phyloP scores from a whole-genome alignment of 2,113 vertebrate genomes.

The Vicugna pacos region DNA sequence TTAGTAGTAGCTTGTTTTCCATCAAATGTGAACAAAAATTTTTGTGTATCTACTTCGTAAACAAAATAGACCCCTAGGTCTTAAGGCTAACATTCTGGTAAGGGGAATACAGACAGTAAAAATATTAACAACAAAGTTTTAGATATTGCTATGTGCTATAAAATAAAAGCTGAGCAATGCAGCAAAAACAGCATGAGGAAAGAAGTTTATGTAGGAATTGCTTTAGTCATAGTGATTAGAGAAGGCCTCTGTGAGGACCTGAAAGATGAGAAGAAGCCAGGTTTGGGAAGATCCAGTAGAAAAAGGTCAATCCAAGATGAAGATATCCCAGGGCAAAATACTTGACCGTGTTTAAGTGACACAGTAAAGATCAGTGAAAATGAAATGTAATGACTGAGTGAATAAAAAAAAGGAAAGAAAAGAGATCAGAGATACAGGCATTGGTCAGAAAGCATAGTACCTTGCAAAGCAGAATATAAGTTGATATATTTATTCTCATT shows the following conservation, averaged over 20 bases:
- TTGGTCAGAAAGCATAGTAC: not conserved
- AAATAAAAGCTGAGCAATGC: not conserved
- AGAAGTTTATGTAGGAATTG: not conserved
- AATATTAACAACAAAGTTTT: not conserved
- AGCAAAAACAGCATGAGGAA: not conserved
- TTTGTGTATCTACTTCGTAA: not conserved
- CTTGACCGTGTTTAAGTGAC: not conserved
- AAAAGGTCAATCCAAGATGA: not conserved
- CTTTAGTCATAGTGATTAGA: not conserved
- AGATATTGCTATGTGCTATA: not conserved
- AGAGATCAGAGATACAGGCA: not conserved
- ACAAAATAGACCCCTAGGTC: not conserved
- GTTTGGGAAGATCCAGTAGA: not conserved
- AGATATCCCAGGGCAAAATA: not conserved
- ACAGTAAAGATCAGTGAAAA: not conserved
- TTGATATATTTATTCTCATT: slow-evolving; percentile 16
- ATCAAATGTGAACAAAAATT: not conserved
- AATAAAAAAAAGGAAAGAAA: not conserved
- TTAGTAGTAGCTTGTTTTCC: not conserved
- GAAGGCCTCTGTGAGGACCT: not conserved
- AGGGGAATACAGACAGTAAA: not conserved
- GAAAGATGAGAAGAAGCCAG: not conserved
- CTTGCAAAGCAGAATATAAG: not conserved
- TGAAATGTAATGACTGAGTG: not conserved
- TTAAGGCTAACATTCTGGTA: not conserved